These are phyloP conservation scores for Alexandromys oeconomus DNA, from an alignment of 2,797 vertebrate genomes.

Conservation along the genomic window DNA sequence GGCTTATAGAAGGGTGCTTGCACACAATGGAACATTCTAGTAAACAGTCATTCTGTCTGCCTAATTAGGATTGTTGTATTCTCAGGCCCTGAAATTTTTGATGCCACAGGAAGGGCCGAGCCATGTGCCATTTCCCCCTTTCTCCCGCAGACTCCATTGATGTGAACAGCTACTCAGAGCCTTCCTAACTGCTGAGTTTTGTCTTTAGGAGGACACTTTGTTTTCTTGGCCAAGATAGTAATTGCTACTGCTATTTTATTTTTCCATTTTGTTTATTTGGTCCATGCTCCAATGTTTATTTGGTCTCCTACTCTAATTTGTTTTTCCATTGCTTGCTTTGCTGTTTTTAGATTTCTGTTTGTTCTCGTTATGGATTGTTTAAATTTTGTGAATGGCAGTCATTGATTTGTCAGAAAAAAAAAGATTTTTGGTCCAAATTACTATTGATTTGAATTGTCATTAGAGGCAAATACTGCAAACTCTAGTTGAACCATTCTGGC, in stretches of 20 bases:
- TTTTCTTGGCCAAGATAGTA: constrained; percentile 49
- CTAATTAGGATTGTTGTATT: constrained; percentile 34
- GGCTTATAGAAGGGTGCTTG: background rate
- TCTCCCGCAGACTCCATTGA: constrained; percentile 4
- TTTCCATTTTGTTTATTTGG: constrained; percentile 53
- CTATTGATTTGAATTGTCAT: background rate
- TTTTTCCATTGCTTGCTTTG: constrained; percentile 28
- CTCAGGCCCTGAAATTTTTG: constrained; percentile 5
- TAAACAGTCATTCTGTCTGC: background rate
- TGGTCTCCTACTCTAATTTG: background rate
- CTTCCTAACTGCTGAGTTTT: constrained; percentile 47
- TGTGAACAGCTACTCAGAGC: background rate
- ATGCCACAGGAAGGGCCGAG: background rate
- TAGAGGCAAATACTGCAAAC: background rate
- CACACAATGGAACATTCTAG: background rate
- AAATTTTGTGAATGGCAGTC: constrained; percentile 23
- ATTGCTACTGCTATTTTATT: background rate
- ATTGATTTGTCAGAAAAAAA: constrained; percentile 61
- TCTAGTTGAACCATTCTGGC: background rate
- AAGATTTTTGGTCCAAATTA: constrained; percentile 41
- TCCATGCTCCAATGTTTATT: background rate
- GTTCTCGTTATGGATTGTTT: constrained; percentile 25
- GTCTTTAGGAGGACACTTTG: constrained; percentile 26
- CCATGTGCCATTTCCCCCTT: background rate
- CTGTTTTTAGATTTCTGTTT: constrained; percentile 20